These are phyloP conservation scores for Ctenosaura bakeri DNA, from an alignment of 2,797 vertebrate genomes.

Conservation along the genomic window DNA sequence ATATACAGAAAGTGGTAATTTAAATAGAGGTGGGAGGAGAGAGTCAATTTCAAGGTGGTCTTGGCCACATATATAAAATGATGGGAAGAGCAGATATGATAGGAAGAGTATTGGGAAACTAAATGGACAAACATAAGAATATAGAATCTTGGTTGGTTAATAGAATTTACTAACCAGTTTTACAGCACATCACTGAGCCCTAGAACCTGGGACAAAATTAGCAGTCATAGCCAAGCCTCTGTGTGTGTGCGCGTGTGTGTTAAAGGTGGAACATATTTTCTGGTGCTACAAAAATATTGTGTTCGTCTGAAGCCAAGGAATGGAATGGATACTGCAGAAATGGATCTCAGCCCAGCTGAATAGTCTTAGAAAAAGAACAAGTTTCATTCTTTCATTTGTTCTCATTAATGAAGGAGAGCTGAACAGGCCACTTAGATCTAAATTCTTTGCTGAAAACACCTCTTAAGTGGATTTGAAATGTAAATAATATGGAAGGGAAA, in stretches of 20 bases:
- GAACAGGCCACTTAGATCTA: constrained; percentile 44
- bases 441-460: constrained; percentile 46
- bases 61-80: constrained; percentile 59
- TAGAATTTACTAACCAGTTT: constrained; percentile 66
- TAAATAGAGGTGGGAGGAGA: constrained; percentile 58
- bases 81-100: constrained; percentile 53
- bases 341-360: constrained; percentile 68
- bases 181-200: constrained; percentile 66
- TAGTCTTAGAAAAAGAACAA: constrained; percentile 64
- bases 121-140: constrained; percentile 59
- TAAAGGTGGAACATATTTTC: constrained; percentile 72
- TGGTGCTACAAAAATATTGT: constrained; percentile 72
- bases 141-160: constrained; percentile 55
- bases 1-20: constrained; percentile 66
- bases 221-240: constrained; percentile 63
- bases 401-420: constrained; percentile 52
- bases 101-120: constrained; percentile 53
- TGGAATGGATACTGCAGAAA: constrained; percentile 67
- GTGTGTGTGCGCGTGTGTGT: background rate
- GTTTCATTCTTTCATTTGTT: constrained; percentile 66
- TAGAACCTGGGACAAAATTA: constrained; percentile 71
- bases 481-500: constrained; percentile 46
- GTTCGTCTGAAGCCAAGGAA: constrained; percentile 69
- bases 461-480: constrained; percentile 38
- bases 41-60: constrained; percentile 67